A percentile compares a stretch with the other conserved stretches of the same genome.
Conservation (phyloP, 2,888 invertebrate genomes). For the Rhamnusium bicolor region DNA sequence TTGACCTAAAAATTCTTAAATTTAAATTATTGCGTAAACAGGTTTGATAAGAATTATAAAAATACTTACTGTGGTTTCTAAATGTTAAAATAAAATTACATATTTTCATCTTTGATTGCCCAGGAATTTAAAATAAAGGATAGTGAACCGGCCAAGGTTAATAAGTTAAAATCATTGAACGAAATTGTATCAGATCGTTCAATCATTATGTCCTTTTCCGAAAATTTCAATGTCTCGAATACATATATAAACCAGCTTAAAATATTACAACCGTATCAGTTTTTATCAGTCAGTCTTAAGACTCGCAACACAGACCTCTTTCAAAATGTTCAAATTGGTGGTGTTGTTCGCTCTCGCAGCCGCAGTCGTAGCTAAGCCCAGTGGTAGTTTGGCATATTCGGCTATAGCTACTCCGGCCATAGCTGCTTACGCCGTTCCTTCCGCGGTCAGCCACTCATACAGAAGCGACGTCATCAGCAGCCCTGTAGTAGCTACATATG, state of each 20-base stretch:
- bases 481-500: slow-evolving; percentile 62
- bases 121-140: neutral
- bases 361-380: slow-evolving; percentile 73
- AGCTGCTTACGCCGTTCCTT: slow-evolving; percentile 52
- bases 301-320: slow-evolving; percentile 58
- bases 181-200: neutral
- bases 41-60: neutral
- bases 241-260: neutral
- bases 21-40: neutral
- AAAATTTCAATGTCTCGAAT: neutral
- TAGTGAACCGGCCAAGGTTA: neutral
- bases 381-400: slow-evolving; percentile 52
- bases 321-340: slow-evolving; percentile 65
- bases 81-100: neutral
- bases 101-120: neutral
- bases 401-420: slow-evolving; percentile 50
- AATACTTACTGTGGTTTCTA: neutral
- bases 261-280: slow-evolving; percentile 12
- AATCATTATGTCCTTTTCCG: neutral
- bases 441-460: slow-evolving; percentile 56
- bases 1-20: neutral
- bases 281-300: slow-evolving; percentile 27
- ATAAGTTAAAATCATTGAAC: neutral
- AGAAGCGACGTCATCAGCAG: slow-evolving; percentile 45
- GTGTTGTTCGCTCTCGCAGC: slow-evolving; percentile 75